Evolutionary conservation across 2,797 vertebrate genomes (phyloP).

Genomic region (Poecilia picta): DNA sequence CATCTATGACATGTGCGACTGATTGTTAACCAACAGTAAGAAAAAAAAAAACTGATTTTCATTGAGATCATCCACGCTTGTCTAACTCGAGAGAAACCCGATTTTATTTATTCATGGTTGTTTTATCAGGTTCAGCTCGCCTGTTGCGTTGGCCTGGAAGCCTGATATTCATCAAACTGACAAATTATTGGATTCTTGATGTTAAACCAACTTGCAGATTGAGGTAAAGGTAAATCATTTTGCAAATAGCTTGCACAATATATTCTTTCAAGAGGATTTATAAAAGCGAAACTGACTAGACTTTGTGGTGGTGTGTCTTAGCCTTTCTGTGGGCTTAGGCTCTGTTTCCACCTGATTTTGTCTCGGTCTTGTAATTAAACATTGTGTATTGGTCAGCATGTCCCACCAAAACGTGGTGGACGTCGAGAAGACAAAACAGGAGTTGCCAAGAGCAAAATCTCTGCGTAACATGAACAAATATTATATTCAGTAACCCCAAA

Average conservation of each 20-base stretch:
- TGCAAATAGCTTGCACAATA: background rate
- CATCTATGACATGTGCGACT: background rate
- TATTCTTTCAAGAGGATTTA: background rate
- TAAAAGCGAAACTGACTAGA: background rate
- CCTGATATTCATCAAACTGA: background rate
- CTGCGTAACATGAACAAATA: background rate
- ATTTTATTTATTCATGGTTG: background rate
- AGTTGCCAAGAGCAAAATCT: background rate
- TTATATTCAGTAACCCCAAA: background rate
- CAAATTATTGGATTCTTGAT: background rate
- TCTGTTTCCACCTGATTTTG: background rate
- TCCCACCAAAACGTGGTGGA: background rate
- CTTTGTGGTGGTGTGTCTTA: background rate
- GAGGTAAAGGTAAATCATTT: background rate
- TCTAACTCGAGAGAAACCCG: background rate
- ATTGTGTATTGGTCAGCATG: background rate
- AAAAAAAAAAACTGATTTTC: no score
- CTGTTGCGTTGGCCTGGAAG: background rate
- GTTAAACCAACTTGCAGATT: constrained; percentile 37
- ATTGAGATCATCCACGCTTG: background rate
- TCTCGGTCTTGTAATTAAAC: background rate
- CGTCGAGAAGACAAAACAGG: background rate
- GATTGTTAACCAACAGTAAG: background rate
- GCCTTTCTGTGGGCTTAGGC: background rate
- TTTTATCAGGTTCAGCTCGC: background rate